A percentile compares a stretch with the other conserved stretches of the same genome.
Conservation (phyloP, 2,888 invertebrate species). For the Xestia c-nigrum region DNA sequence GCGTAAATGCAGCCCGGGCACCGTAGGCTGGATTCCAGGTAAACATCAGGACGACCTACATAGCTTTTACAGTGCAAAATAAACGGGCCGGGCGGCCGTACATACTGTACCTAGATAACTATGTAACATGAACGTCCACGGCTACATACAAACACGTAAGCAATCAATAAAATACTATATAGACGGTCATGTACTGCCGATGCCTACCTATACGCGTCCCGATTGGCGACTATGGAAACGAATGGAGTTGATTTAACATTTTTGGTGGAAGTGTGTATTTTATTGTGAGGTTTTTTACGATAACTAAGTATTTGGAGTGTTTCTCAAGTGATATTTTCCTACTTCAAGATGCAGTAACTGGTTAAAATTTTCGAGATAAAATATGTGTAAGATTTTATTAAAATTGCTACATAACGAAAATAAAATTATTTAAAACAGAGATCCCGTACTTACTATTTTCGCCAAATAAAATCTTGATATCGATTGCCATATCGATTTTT, state of each 20-base stretch:
- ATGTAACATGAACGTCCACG: constrained; percentile 73
- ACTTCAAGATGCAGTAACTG: not conserved
- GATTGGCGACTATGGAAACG: constrained; percentile 66
- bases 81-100: constrained; percentile 67
- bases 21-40: constrained; percentile 46
- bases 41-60: constrained; percentile 72
- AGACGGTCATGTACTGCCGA: constrained; percentile 64
- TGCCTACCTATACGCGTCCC: constrained; percentile 57
- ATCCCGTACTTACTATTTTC: not conserved
- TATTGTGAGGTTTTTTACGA: not conserved
- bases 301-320: not conserved
- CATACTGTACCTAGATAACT: constrained; percentile 69
- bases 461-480: constrained; percentile 8
- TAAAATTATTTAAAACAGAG: not conserved
- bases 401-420: not conserved
- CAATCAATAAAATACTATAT: constrained; percentile 73
- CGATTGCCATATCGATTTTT: constrained; percentile 80
- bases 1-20: constrained; percentile 3
- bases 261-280: constrained; percentile 2
- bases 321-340: not conserved
- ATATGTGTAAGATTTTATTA: not conserved
- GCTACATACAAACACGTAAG: constrained; percentile 72
- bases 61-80: constrained; percentile 71
- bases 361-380: not conserved
- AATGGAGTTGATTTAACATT: constrained; percentile 63